phyloP scores from a whole-genome alignment of 2,888 invertebrate species.

The Spatulosminthurus flaviceps region DNA sequence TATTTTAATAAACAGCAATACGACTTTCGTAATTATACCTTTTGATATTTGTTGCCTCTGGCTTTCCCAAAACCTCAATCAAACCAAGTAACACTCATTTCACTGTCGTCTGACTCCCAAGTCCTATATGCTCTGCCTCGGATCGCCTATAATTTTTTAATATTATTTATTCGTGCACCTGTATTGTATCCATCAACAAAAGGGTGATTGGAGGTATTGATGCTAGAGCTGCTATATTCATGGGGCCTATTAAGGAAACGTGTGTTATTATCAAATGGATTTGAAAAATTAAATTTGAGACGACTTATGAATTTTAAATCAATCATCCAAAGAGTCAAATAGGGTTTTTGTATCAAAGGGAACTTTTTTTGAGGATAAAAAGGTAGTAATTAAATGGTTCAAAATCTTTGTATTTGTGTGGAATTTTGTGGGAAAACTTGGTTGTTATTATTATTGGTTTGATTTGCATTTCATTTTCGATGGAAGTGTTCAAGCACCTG shows the following conservation, averaged over 20 bases:
- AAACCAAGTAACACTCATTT: conserved; percentile 35
- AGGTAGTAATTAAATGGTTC: background rate
- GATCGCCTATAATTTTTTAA: conserved; percentile 21
- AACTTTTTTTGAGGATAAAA: background rate
- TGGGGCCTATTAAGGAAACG: background rate
- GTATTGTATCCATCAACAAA: background rate
- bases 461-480: background rate
- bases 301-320: background rate
- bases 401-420: background rate
- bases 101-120: conserved; percentile 18
- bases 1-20: conserved; percentile 41
- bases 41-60: conserved; percentile 26
- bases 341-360: background rate
- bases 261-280: background rate
- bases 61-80: conserved; percentile 46
- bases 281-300: background rate
- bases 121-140: background rate
- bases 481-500: background rate
- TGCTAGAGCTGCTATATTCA: background rate
- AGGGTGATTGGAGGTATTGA: background rate
- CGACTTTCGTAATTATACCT: conserved; percentile 34
- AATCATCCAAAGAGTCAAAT: background rate
- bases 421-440: background rate
- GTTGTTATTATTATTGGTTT: background rate
- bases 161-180: conserved; percentile 25